A percentile compares a stretch with the other conserved stretches of the same genome.
phyloP scores from a whole-genome alignment of 2,888 invertebrate species.

The Papilio gigon region DNA sequence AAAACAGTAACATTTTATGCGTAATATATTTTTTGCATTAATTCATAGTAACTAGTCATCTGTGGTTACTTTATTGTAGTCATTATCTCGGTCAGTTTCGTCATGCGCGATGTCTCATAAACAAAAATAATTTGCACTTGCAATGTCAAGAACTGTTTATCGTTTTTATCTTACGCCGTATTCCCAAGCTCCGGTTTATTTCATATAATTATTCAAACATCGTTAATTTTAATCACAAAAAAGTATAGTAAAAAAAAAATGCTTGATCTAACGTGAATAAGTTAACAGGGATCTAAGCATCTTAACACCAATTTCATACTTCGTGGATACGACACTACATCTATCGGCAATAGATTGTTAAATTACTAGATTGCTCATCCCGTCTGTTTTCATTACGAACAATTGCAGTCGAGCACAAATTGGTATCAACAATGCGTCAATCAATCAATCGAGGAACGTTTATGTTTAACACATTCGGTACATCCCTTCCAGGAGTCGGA shows the following conservation, averaged over 20 bases:
- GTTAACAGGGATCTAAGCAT: not conserved
- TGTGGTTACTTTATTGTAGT: conserved; percentile 16
- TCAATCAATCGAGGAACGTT: conserved; percentile 2
- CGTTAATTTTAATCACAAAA: not conserved
- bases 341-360: conserved; percentile 11
- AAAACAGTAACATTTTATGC: not conserved
- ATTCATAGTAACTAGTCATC: not conserved
- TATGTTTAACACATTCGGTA: not conserved
- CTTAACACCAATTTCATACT: not conserved
- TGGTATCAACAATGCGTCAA: conserved; percentile 16
- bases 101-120: conserved; percentile 12
- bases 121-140: conserved; percentile 20
- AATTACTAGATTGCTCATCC: conserved; percentile 18
- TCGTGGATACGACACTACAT: not conserved
- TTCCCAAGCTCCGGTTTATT: not conserved
- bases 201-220: conserved; percentile 1
- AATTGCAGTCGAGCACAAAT: conserved; percentile 9
- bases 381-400: conserved; percentile 27
- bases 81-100: conserved; percentile 2
- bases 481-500: conserved; percentile 87
- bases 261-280: not conserved
- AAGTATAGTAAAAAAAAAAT: too few relatives aligned
- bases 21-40: conserved; percentile 10
- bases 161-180: not conserved
- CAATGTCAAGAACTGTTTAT: conserved; percentile 16